Evolutionary conservation across 2,888 invertebrate species (phyloP), one percentile per base, ranked within the genome.

Genomic region (Leucophora obtusa): DNA sequence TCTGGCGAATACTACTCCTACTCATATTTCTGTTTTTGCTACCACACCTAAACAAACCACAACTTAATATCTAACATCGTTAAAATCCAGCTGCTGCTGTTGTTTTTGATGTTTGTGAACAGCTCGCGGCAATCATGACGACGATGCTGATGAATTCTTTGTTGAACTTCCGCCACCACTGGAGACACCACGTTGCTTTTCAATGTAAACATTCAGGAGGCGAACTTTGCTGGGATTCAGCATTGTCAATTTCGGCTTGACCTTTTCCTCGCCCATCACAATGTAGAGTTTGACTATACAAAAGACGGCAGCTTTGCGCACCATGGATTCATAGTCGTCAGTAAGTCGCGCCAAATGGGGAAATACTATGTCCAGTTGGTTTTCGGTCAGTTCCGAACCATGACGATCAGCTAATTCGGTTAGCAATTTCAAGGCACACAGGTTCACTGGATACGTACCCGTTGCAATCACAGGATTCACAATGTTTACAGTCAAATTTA

Each of bases 291-390:
- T 96, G 5, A 99, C 98, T 94, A 99, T 97, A 88, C 98, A 98
- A 91, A 99, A 98, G 17, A 98, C 97, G 11, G 97, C 96, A 84
- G 98, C 97, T 90, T 99, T 99, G 62, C 99, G 93, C 28, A 99
- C 97, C 83, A 96, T 94, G 70, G 97, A 97, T 90, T 98, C 97
- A 71, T 93, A 92, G 89, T 98, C 96, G 89, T 98, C 98, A 71
- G 98, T 97, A 82, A 97, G 93, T 95, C 97, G 91, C 59, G 97
- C 94, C 9, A 98, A 93, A 47, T 96, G 96, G 56, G 96, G 96
- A 94, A 97, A 97, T 74, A 98, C 93, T 82, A 93, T 94, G 1
- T 93, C 92, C 63, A 98, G 93, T 86, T 95, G 93, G 63, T 94
- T 93, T 86, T 96, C 94, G 1, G 94, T 93, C 24, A 95, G 93